Evolutionary conservation across 2,888 invertebrate species (phyloP), one percentile per base, ranked within the genome.

Genomic region (Ophion obscuratus): DNA sequence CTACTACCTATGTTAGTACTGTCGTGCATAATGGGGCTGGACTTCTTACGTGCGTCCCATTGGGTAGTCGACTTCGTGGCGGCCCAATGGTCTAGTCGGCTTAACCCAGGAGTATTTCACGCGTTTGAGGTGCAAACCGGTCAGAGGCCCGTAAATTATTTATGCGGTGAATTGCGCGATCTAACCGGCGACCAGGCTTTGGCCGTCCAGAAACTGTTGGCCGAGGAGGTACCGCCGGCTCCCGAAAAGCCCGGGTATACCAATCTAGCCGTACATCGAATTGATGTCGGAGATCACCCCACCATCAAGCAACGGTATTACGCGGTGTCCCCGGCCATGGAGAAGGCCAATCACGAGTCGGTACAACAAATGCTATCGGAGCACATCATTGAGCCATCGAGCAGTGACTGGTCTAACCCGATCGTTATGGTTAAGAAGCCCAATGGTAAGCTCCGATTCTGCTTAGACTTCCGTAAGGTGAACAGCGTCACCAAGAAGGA

Each of bases 401-500:
- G 17, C 0, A 79, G 79, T 20, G 47, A 71, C 2, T 64, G 74
- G 61, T 74, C 74, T 0, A 74, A 62, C 31, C 79, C 79, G 11
- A 79, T 79, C 27, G 79, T 79, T 0, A 79, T 79, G 71, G 79
- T 79, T 0, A 70, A 71, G n/a, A 79, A 79, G 11, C 59, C 77
- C 0, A 77, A 77, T 64, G 64, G 64, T 0, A 64, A 27, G 14
- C 27, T 64, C 6, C 64, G 62, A 11, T 75, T 74, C 14, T 67
- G 81, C 11, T 4, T 81, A 17, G 75, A 75, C 10, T 82, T 83
- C 11, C 73, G 82, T 0, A 71, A 77, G 9, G 71, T 85, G 11
- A 93, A 92, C 68, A 67, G 62, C 1, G 90, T 92, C 0, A 91
- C 92, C 0, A 86, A 89, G 1, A 47, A 80, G 1, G 87, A 87